A percentile compares a stretch with the other conserved stretches of the same genome.
Evolutionary conservation across 1,140 invertebrate genomes (phyloP).

Genomic region (Hesperophylax magnus): DNA sequence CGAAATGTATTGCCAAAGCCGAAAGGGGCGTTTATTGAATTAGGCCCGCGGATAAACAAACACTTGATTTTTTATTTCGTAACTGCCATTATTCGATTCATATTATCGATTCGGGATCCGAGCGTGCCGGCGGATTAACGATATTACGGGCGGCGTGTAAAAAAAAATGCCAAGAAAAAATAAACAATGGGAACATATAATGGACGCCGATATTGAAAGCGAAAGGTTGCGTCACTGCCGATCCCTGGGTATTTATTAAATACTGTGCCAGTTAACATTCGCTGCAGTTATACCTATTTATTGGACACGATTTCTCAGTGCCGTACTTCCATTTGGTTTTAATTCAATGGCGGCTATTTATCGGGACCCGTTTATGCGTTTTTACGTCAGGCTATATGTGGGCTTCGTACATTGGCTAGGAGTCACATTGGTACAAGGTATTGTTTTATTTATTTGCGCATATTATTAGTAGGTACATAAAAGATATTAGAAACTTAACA

Average conservation of each 20-base stretch:
- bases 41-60: slow-evolving; percentile 47
- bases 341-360: not conserved
- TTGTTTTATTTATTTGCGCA: no score
- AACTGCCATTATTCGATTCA: slow-evolving; percentile 22
- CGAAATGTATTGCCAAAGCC: slow-evolving; percentile 36
- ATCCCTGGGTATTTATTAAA: slow-evolving; percentile 50
- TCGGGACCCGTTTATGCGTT: no score
- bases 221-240: slow-evolving; percentile 53
- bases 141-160: slow-evolving; percentile 23
- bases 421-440: no score
- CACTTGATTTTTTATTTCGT: slow-evolving; percentile 49
- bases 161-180: slow-evolving; percentile 46
- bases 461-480: no score
- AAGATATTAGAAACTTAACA: no score
- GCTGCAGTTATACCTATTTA: slow-evolving; percentile 32
- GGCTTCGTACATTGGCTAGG: no score
- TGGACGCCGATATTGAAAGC: slow-evolving; percentile 57
- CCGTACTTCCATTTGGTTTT: slow-evolving; percentile 11
- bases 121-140: slow-evolving; percentile 26
- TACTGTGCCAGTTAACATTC: slow-evolving; percentile 50
- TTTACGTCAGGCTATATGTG: no score
- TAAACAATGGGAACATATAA: slow-evolving; percentile 53
- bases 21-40: slow-evolving; percentile 49
- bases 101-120: slow-evolving; percentile 32
- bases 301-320: slow-evolving; percentile 51